Conservation (phyloP, 1,140 invertebrate genomes). For the Scaptomyza hsui region DNA sequence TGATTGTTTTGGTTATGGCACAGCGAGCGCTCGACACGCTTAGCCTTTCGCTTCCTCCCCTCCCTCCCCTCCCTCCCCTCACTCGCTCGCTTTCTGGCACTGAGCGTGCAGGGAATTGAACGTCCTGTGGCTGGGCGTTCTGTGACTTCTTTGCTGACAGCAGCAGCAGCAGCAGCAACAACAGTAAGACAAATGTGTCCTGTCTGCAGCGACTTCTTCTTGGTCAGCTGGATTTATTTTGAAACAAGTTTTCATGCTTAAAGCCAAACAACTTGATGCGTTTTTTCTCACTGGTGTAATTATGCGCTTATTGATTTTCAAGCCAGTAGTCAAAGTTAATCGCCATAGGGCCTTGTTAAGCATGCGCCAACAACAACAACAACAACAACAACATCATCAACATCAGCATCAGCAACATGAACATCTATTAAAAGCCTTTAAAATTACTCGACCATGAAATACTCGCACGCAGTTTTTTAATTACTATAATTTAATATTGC, state of each 20-base stretch:
- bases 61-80: not conserved
- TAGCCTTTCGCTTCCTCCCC: conserved; percentile 7
- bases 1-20: conserved; percentile 78
- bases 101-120: conserved; percentile 61
- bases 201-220: conserved; percentile 17
- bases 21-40: conserved; percentile 37
- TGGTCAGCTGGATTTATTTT: conserved; percentile 43
- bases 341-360: conserved; percentile 52
- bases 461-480: not conserved
- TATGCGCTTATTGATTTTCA: conserved; percentile 68
- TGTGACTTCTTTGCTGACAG: conserved; percentile 14
- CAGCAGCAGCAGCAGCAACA: conserved; percentile 16
- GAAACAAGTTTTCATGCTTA: conserved; percentile 21
- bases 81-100: not conserved
- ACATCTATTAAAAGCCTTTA: not conserved
- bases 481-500: not conserved
- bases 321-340: conserved; percentile 42
- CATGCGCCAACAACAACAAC: conserved; percentile 31
- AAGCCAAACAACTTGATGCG: conserved; percentile 20
- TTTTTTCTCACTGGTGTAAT: conserved; percentile 46
- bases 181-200: conserved; percentile 44
- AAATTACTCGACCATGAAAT: conserved; percentile 12
- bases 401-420: not conserved
- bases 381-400: conserved; percentile 16
- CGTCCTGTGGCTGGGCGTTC: not conserved